Evolutionary conservation across 2,113 vertebrate genomes (phyloP), one percentile per base, ranked within the genome.

Genomic region (Catharus bicknelli): DNA sequence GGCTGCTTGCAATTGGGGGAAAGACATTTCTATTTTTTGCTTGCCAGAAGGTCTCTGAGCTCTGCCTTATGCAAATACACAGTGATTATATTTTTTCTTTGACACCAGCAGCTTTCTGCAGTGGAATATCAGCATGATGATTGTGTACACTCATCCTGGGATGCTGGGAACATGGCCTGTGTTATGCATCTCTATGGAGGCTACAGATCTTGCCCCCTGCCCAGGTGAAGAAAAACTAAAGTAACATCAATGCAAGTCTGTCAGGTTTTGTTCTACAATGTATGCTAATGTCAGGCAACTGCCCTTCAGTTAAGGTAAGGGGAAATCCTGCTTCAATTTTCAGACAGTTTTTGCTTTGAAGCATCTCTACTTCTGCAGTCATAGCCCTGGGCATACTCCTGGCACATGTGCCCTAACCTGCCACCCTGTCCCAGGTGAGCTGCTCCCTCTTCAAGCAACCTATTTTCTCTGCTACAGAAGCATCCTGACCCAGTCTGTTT

Each of bases 151-250:
- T 72, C 34, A 1, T 23, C 2, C 1, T 0, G 4, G 57, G 69
- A 47, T 22, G 40, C 36, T 72, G 74, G 55, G 62, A 74, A 45
- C 57, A 43, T 0, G 0, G 57, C 54, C 50, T 1, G 0, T 42
- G 50, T 48, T 43, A 34, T 20, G 47, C 1, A 1, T 61, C 27
- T 42, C 81, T 45, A 4, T 10, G 21, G 50, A 89, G 25, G 42
- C 59, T 57, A 59, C n/a, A 53, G 57, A 17, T 14, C 25, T 42
- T 57, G 26, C 30, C 58, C 51, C 54, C 38, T 55, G 53, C 30
- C 40, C 34, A 36, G 45, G 27, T 68, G 9, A 57, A 42, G 67
- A 69, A 82, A 90, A 68, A 27, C 70, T 36, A 29, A 61, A 89
- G 42, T 40, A 72, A 18, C 17, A 26, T 16, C 32, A 23, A 10